Evolutionary conservation across 2,888 invertebrate genomes (phyloP).

Genomic region (Falcaria lacertinaria): DNA sequence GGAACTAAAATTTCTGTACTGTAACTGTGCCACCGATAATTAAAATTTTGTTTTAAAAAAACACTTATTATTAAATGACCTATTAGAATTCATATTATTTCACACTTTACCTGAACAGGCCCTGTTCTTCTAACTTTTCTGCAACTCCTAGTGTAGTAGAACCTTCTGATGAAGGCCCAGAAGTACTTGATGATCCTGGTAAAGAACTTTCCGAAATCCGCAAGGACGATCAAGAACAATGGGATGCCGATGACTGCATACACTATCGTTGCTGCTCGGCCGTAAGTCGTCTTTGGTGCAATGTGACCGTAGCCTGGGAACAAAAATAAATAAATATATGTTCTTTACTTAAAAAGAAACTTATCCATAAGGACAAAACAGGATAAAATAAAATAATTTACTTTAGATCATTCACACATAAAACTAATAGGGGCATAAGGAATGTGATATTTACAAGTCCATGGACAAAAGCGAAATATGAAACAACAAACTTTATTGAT

Average conservation of each 20-base stretch:
- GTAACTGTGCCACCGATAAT: no score
- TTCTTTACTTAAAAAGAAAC: not conserved
- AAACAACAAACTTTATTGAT: no score
- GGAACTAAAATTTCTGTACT: no score
- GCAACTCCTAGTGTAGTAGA: conserved; percentile 93
- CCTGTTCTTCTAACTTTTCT: conserved; percentile 86
- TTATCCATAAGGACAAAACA: not conserved
- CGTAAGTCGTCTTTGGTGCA: conserved; percentile 92
- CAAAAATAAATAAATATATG: not conserved
- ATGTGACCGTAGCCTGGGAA: conserved; percentile 97
- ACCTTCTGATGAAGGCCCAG: conserved; percentile 90
- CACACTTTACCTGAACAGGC: conserved; percentile 82
- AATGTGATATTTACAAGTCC: no score
- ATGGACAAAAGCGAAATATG: no score
- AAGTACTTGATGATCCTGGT: conserved; percentile 94
- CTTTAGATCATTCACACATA: no score
- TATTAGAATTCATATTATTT: no score
- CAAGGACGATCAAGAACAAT: conserved; percentile 94
- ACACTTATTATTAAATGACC: no score
- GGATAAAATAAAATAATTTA: no score
- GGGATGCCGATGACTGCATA: conserved; percentile 98
- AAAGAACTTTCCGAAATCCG: conserved; percentile 96
- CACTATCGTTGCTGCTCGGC: conserved; percentile 92
- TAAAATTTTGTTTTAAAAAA: no score
- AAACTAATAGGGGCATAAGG: no score